These are phyloP conservation scores for Apaloderma vittatum DNA, from an alignment of 2,113 vertebrate species.

Conservation along the genomic window DNA sequence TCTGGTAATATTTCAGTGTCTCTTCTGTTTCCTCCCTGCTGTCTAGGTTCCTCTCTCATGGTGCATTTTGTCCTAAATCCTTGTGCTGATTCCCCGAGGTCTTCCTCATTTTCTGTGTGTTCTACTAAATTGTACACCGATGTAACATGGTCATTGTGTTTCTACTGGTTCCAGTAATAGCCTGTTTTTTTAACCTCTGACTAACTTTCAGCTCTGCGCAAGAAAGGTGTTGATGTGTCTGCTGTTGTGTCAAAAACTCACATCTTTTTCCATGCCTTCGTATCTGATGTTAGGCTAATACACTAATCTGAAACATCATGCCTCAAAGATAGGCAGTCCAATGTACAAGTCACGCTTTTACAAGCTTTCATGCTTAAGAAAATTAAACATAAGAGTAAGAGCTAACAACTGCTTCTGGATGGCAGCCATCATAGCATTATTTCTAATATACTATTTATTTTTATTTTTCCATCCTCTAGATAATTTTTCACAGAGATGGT, in stretches of 20 bases:
- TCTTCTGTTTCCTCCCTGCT: neutral
- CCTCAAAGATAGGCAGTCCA: neutral
- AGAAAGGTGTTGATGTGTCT: neutral
- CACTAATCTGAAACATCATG: neutral
- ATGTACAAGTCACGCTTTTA: neutral
- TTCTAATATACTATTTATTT: constrained; percentile 3
- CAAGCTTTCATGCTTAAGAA: neutral
- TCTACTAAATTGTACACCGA: neutral
- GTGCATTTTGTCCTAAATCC: neutral
- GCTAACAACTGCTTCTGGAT: neutral
- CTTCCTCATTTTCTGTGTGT: neutral
- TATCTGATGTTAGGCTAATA: neutral
- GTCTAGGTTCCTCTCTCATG: neutral
- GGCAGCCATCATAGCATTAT: neutral
- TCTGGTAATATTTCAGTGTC: neutral
- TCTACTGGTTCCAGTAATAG: neutral
- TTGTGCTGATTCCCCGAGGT: neutral
- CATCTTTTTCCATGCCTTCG: neutral
- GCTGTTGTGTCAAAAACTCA: neutral
- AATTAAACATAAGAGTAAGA: constrained; percentile 1
- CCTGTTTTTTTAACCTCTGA: neutral
- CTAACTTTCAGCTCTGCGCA: neutral
- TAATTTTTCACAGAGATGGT: neutral
- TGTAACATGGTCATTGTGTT: neutral
- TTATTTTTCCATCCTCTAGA: neutral